Conservation (phyloP, 1,140 invertebrate genomes). For the Luehdorfia chinensis region DNA sequence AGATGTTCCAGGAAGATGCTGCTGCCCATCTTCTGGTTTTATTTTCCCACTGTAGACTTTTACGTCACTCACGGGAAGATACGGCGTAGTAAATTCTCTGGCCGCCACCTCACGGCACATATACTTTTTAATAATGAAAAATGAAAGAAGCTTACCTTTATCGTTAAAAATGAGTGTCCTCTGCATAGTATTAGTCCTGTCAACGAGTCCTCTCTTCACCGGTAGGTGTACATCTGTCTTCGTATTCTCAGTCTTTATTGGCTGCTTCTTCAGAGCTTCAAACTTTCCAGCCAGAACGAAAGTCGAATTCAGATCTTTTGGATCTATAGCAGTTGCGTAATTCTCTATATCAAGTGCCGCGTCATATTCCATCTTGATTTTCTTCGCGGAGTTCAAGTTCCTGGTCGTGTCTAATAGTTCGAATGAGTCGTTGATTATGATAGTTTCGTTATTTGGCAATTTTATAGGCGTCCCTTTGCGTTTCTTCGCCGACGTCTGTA, state of each 20-base stretch:
- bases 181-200: conserved; percentile 51
- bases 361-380: conserved; percentile 43
- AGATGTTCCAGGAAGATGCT: no score
- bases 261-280: conserved; percentile 37
- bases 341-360: conserved; percentile 37
- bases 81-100: no score
- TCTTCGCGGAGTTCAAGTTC: conserved; percentile 54
- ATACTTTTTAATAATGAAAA: no score
- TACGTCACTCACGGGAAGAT: no score
- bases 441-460: conserved; percentile 58
- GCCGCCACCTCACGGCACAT: no score
- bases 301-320: conserved; percentile 66
- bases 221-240: conserved; percentile 31
- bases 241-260: conserved; percentile 30
- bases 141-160: conserved; percentile 53
- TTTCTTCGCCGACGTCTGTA: conserved; percentile 33
- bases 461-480: conserved; percentile 62
- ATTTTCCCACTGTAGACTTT: no score
- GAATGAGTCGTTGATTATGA: conserved; percentile 62
- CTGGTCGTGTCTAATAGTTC: conserved; percentile 50
- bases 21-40: no score
- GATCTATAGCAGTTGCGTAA: conserved; percentile 39
- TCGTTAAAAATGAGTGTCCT: conserved; percentile 51
- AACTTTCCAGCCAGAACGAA: conserved; percentile 62
- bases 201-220: conserved; percentile 38